Conservation (phyloP, 2,888 invertebrate genomes). For the Prostheceraeus crozeri region DNA sequence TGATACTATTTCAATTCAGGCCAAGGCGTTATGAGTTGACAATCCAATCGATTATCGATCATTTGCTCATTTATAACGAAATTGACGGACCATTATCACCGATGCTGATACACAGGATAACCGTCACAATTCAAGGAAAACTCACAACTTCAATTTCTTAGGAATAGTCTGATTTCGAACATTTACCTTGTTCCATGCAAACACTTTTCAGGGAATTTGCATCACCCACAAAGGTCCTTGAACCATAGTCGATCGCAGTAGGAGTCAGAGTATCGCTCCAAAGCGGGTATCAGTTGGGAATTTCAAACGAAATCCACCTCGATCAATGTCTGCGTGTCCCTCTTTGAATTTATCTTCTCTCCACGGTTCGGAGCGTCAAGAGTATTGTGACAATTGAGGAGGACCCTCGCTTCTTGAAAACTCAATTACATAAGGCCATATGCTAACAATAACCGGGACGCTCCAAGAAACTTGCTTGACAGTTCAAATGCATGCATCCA, state of each 20-base stretch:
- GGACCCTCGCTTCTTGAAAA: slow-evolving; percentile 50
- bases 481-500: slow-evolving; percentile 33
- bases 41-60: slow-evolving; percentile 36
- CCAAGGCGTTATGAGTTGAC: slow-evolving; percentile 36
- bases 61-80: no score
- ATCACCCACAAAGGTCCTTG: slow-evolving; percentile 45
- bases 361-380: slow-evolving; percentile 40
- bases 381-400: slow-evolving; percentile 47
- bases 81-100: no score
- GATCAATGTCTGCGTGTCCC: no score
- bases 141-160: slow-evolving; percentile 46
- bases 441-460: no score
- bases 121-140: slow-evolving; percentile 45
- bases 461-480: slow-evolving; percentile 42
- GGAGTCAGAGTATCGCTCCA: slow-evolving; percentile 36
- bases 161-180: slow-evolving; percentile 55
- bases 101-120: slow-evolving; percentile 53
- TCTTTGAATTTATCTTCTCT: no score
- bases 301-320: slow-evolving; percentile 41
- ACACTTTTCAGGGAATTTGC: slow-evolving; percentile 44
- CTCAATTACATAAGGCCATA: slow-evolving; percentile 44
- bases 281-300: slow-evolving; percentile 44
- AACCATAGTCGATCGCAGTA: slow-evolving; percentile 43
- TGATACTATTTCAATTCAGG: slow-evolving; percentile 46
- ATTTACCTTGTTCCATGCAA: slow-evolving; percentile 54